Conservation (phyloP, 2,797 vertebrate species). For the Coregonus ussuriensis region DNA sequence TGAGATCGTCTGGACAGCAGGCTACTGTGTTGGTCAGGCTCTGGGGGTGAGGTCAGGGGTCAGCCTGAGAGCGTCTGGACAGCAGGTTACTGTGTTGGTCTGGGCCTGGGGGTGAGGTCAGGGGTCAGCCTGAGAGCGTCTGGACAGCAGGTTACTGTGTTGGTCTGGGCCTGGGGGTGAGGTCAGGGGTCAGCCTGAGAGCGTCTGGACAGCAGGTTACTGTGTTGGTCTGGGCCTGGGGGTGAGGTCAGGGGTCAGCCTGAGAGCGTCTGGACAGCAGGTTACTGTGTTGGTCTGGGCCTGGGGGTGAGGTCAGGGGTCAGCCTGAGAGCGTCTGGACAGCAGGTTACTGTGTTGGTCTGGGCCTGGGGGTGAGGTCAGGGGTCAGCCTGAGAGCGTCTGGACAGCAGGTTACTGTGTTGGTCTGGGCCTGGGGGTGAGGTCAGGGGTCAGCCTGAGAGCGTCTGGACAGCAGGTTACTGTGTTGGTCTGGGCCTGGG, state of each 20-base stretch:
- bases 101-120: conserved; percentile 7
- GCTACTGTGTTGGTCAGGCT: no score
- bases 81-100: conserved; percentile 9
- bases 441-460: no score
- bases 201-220: not conserved
- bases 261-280: no score
- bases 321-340: no score
- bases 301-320: no score
- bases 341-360: conserved; percentile 33
- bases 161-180: conserved; percentile 10
- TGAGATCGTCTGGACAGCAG: no score
- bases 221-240: not conserved
- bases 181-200: not conserved
- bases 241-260: not conserved
- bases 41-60: not conserved
- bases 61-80: no score
- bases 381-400: not conserved
- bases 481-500: conserved; percentile 25
- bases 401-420: not conserved
- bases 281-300: no score
- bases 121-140: no score
- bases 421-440: no score
- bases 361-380: conserved; percentile 6
- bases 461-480: conserved; percentile 19
- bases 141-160: conserved; percentile 29